These are phyloP conservation scores for Ovis canadensis DNA, from an alignment of 2,113 vertebrate genomes.

Conservation along the genomic window DNA sequence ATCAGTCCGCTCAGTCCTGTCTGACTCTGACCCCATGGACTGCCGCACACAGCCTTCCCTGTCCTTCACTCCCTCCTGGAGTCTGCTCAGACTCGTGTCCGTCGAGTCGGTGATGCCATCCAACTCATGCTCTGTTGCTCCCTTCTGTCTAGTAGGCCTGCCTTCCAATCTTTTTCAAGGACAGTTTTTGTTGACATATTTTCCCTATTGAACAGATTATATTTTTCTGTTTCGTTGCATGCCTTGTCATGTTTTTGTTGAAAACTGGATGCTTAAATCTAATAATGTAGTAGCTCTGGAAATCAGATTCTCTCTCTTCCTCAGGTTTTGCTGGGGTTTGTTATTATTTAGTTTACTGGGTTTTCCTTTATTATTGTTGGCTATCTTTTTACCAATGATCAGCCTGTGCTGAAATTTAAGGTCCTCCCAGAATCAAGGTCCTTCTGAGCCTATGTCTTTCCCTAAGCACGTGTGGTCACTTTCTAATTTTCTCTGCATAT, in stretches of 20 bases:
- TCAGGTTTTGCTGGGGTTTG: not conserved
- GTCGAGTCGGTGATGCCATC: fast-evolving
- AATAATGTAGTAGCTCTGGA: not conserved
- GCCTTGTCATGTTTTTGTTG: not conserved
- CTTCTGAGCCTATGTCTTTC: not conserved
- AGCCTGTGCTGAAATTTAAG: not conserved
- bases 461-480: not conserved
- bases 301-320: not conserved
- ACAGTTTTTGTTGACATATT: not conserved
- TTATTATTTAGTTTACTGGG: not conserved
- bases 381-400: not conserved
- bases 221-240: not conserved
- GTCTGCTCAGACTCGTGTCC: not conserved
- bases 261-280: not conserved
- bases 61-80: not conserved
- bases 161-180: not conserved
- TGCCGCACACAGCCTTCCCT: not conserved
- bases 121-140: not conserved
- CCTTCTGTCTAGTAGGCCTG: not conserved
- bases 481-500: not conserved
- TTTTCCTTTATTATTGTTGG: not conserved
- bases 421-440: not conserved
- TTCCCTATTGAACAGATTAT: not conserved
- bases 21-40: not conserved
- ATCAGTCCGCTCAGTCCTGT: not conserved